Conservation (phyloP, 2,888 invertebrate species). For the Prosapia bicincta region DNA sequence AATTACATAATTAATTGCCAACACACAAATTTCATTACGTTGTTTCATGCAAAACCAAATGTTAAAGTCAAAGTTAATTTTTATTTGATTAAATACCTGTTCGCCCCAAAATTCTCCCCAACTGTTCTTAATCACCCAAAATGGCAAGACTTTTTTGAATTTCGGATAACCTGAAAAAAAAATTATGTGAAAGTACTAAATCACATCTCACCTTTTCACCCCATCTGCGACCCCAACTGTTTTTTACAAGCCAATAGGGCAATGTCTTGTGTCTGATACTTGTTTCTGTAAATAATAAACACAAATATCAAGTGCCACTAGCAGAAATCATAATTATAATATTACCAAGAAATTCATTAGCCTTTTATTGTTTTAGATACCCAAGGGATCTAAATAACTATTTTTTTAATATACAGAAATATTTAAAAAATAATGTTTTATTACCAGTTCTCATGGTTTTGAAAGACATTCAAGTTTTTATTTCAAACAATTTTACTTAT, state of each 20-base stretch:
- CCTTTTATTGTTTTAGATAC: too few relatives aligned
- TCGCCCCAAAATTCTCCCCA: constrained; percentile 93
- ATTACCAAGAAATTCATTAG: too few relatives aligned
- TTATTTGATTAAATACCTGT: constrained; percentile 48
- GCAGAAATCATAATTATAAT: too few relatives aligned
- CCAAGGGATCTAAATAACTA: too few relatives aligned
- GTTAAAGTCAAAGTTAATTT: background rate
- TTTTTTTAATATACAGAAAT: too few relatives aligned
- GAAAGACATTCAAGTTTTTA: too few relatives aligned
- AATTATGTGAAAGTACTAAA: constrained; percentile 31
- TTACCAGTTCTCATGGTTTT: too few relatives aligned
- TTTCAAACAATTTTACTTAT: too few relatives aligned
- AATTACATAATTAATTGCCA: too few relatives aligned
- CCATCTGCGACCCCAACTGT: constrained; percentile 91
- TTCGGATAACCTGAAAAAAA: constrained; percentile 65
- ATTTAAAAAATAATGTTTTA: too few relatives aligned
- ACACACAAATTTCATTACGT: too few relatives aligned
- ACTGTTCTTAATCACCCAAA: constrained; percentile 93
- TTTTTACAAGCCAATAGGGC: constrained; percentile 93
- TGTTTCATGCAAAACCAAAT: background rate
- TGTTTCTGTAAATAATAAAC: constrained; percentile 57
- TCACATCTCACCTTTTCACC: constrained; percentile 64
- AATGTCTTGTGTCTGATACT: constrained; percentile 73
- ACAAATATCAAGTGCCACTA: too few relatives aligned
- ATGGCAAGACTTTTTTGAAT: constrained; percentile 78